Evolutionary conservation across 2,113 vertebrate species (phyloP), one percentile per base, ranked within the genome.

Genomic region (Serinus canaria): DNA sequence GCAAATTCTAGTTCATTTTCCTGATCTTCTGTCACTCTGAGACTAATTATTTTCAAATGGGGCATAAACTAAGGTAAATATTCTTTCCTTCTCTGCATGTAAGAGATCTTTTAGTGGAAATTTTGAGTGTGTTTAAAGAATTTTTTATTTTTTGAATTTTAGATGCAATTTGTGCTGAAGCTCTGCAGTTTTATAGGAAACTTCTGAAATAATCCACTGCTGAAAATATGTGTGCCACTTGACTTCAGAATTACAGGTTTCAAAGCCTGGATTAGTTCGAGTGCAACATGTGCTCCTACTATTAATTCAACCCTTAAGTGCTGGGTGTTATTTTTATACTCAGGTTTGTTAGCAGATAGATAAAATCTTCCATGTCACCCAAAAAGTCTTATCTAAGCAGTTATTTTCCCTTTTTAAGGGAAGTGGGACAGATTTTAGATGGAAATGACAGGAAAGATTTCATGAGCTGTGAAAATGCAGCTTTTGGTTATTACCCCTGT

Each of bases 371-470:
- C 25, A 10, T 56, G 82, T 68, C 77, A 52, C 10, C 50, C 28
- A 59, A 39, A 69, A 64, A 85, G 24, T 67, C 86, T 92, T 83
- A 91, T 24, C 52, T 28, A 86, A 83, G 86, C 73, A 94, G 77
- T 84, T 86, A 52, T 90, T 89, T 77, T 86, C 44, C 33, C 79
- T 83, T 91, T 91, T 85, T 64, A 92, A 92, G 52, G 52, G 52
- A 81, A 77, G 14, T 8, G n/a, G 82, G 82, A 44, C 64, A 88
- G 22, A 63, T 70, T 95, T 90, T 3, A 74, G 55, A 80, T 21
- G 47, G 59, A 79, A 89, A 69, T 50, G 55, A 49, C 50, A 74
- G 60, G 72, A 20, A 75, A 68, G 52, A 86, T 56, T 92, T 78
- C 33, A 30, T 13, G 72, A 84, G 85, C 79, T 77, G 47, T 15